A percentile compares a stretch with the other conserved stretches of the same genome.
Conservation (phyloP, 2,888 invertebrate genomes). For the Heterodera filipjevi region DNA sequence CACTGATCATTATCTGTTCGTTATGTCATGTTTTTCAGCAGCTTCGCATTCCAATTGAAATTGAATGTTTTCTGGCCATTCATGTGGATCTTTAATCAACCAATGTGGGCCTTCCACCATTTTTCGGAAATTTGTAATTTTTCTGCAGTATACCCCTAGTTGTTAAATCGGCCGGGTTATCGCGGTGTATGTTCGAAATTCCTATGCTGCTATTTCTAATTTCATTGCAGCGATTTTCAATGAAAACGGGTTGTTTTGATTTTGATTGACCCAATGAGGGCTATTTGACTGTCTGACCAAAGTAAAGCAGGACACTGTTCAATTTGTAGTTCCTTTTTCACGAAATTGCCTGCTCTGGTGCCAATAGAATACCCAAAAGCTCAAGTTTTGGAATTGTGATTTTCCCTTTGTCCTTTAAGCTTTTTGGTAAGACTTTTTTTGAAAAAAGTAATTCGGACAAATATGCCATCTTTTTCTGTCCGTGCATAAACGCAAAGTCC, state of each 20-base stretch:
- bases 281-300: constrained; percentile 34
- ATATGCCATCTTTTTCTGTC: background rate
- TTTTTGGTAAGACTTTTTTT: constrained; percentile 2
- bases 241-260: constrained; percentile 27
- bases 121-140: background rate
- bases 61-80: constrained; percentile 1
- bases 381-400: constrained; percentile 14
- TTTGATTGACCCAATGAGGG: constrained; percentile 24
- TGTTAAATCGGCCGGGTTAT: constrained; percentile 28
- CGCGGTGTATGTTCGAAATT: constrained; percentile 6
- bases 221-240: constrained; percentile 34
- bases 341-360: background rate
- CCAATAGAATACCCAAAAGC: constrained; percentile 15
- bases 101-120: constrained; percentile 28
- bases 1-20: background rate
- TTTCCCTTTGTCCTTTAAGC: background rate
- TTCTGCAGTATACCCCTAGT: constrained; percentile 18
- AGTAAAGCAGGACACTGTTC: background rate
- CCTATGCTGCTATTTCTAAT: constrained; percentile 17
- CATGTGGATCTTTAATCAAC: background rate
- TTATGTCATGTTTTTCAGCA: background rate
- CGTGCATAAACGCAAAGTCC: background rate
- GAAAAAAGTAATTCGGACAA: background rate
- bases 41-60: too few species aligned
- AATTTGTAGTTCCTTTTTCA: background rate